A percentile compares a stretch with the other conserved stretches of the same genome.
These are phyloP conservation scores for Spodoptera picta DNA, from an alignment of 2,888 invertebrate species.

Conservation along the genomic window DNA sequence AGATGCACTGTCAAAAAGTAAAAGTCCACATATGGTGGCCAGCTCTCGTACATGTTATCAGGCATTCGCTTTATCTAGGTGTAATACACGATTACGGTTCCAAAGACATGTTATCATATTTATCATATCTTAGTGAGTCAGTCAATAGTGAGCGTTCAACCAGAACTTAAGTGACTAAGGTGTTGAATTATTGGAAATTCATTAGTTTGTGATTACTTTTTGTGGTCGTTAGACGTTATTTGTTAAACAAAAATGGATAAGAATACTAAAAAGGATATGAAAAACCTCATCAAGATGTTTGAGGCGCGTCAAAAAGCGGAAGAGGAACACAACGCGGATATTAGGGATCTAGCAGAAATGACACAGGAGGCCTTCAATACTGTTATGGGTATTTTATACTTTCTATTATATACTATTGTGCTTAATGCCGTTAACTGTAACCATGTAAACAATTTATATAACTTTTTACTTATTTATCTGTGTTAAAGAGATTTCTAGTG, in stretches of 20 bases:
- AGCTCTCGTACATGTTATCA: slow-evolving; percentile 33
- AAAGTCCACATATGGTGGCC: slow-evolving; percentile 20
- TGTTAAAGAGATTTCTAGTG: too few species aligned
- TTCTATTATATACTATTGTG: slow-evolving; percentile 2
- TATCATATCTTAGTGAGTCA: slow-evolving; percentile 70
- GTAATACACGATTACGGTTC: slow-evolving; percentile 61
- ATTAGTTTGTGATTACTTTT: slow-evolving; percentile 26
- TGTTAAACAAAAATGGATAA: slow-evolving; percentile 63
- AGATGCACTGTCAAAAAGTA: slow-evolving; percentile 25
- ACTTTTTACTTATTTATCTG: too few species aligned
- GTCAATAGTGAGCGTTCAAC: slow-evolving; percentile 69
- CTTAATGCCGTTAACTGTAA: too few species aligned
- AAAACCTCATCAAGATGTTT: slow-evolving; percentile 79
- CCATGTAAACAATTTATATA: too few species aligned
- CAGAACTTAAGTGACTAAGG: slow-evolving; percentile 44
- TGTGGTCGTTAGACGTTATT: slow-evolving; percentile 26
- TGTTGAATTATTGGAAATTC: slow-evolving; percentile 25
- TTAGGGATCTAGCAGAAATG: slow-evolving; percentile 51
- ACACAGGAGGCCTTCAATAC: slow-evolving; percentile 61
- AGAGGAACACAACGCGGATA: slow-evolving; percentile 65
- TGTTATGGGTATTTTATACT: slow-evolving; percentile 57
- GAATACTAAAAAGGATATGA: slow-evolving; percentile 68
- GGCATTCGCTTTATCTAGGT: slow-evolving; percentile 56
- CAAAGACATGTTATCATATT: slow-evolving; percentile 67
- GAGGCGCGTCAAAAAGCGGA: slow-evolving; percentile 67